Base-by-base conservation (phyloP, 92 coral and sea anemone species). In the Zoanthus solanderi region DNA sequence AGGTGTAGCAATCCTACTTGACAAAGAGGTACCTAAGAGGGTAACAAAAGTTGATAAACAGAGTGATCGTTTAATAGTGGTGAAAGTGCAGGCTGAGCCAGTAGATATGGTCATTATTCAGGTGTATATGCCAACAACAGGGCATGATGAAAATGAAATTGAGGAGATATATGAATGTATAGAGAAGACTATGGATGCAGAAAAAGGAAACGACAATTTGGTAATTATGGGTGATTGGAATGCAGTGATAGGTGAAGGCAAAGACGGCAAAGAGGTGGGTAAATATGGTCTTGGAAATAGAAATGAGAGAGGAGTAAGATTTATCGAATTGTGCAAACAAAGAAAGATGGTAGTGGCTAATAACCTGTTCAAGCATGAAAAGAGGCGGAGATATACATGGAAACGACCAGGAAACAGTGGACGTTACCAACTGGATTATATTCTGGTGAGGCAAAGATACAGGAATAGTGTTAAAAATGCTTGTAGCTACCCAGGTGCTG, bases 1-100 rank as follows among this genome's bases (percentile, higher is more conserved):
- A 53, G 85, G 69, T 60, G 69, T 80, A 80, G 69, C 52, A 63
- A 80, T 80, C 54, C 54, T 80, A n/a, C 72, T 80, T 60, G 88
- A 84, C 76, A 75, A 84, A 67, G 42, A 47, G 76, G 76, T 75
- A 47, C 79, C 75, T 45, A 83, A 84, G 67, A 84, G 78, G 45
- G 61, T 84, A 58, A 84, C 74, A 37, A 84, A 72, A 23, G 65
- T 45, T 30, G 65, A 52, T 34, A 30, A 68, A 44, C 32, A 68
- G 15, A 68, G 46, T 68, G 88, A 84, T 50, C 56, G 79, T 68
- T 56, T 66, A 84, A 84, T 84, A 56, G 23, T 84, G 76, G 78
- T 72, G 50, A 71, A 84, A 47, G 65, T 84, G 76, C 61, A 67
- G 76, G 78, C 78, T 37, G 48, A 84, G 28, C 79, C 88, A 32